Conservation (phyloP, 2,797 vertebrate species). For the Meda fulgida region DNA sequence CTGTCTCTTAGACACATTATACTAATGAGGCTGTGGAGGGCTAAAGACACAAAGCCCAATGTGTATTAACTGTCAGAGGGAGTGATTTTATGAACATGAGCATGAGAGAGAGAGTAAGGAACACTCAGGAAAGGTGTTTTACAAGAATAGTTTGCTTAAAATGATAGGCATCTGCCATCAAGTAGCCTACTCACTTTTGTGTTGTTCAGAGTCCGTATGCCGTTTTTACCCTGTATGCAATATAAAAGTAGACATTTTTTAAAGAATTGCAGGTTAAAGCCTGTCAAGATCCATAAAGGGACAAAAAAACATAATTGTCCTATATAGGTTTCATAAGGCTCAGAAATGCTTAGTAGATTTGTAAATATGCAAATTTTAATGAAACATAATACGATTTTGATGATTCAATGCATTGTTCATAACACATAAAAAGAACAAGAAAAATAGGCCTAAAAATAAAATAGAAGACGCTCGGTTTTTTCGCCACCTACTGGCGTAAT, state of each 20-base stretch:
- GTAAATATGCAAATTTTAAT: neutral
- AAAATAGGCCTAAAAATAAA: too few relatives aligned
- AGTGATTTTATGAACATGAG: neutral
- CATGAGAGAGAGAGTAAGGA: neutral
- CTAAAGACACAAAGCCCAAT: slow-evolving; percentile 4
- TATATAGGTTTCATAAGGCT: neutral
- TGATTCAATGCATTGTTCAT: neutral
- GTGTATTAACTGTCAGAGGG: slow-evolving; percentile 25
- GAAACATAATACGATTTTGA: neutral
- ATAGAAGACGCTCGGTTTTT: neutral
- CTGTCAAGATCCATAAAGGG: neutral
- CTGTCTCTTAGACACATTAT: slow-evolving; percentile 8
- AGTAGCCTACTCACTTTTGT: neutral
- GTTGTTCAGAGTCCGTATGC: neutral
- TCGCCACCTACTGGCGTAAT: neutral
- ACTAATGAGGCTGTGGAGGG: slow-evolving; percentile 20
- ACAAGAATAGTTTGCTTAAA: neutral
- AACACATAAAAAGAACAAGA: neutral
- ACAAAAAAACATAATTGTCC: too few relatives aligned
- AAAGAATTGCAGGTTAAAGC: neutral
- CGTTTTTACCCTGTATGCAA: neutral
- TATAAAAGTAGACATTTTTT: neutral
- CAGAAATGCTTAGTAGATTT: neutral
- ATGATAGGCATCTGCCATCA: neutral
- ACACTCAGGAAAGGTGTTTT: neutral